These are phyloP conservation scores for Limenitis camilla DNA, from an alignment of 2,888 invertebrate species.

Conservation along the genomic window DNA sequence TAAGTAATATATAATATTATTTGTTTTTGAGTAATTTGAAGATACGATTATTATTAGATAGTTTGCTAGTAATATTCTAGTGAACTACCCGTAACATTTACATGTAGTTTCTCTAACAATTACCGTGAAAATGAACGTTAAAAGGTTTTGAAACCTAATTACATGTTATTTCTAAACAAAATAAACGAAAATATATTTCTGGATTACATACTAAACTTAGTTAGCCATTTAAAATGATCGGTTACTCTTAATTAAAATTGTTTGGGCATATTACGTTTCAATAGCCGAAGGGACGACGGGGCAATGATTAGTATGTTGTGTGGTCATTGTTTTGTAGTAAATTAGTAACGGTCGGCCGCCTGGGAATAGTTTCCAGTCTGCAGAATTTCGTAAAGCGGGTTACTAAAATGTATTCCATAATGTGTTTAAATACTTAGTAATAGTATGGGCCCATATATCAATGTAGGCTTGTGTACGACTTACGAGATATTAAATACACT, in stretches of 20 bases:
- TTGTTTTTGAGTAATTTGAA: no score
- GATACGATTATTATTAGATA: no score
- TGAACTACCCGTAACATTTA: no score
- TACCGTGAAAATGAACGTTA: no score
- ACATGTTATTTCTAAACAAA: no score
- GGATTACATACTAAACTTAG: background rate
- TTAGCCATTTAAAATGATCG: background rate
- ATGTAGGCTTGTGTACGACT: no score
- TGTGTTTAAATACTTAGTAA: conserved; percentile 7
- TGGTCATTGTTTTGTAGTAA: conserved; percentile 20
- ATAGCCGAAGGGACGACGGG: conserved; percentile 13
- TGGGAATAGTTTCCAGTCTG: conserved; percentile 40
- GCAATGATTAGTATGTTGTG: conserved; percentile 20
- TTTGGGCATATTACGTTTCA: conserved; percentile 12
- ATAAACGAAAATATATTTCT: no score
- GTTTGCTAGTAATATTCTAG: no score
- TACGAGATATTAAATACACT: no score
- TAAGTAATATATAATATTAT: no score
- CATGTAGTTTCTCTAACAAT: no score
- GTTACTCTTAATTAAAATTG: conserved; percentile 15
- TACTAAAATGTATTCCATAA: conserved; percentile 8
- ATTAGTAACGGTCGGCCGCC: conserved; percentile 33
- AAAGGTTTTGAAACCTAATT: no score
- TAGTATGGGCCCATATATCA: background rate
- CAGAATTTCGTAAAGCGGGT: conserved; percentile 16